These are phyloP conservation scores for Episyrphus balteatus DNA, from an alignment of 1,140 invertebrate species.

Conservation along the genomic window DNA sequence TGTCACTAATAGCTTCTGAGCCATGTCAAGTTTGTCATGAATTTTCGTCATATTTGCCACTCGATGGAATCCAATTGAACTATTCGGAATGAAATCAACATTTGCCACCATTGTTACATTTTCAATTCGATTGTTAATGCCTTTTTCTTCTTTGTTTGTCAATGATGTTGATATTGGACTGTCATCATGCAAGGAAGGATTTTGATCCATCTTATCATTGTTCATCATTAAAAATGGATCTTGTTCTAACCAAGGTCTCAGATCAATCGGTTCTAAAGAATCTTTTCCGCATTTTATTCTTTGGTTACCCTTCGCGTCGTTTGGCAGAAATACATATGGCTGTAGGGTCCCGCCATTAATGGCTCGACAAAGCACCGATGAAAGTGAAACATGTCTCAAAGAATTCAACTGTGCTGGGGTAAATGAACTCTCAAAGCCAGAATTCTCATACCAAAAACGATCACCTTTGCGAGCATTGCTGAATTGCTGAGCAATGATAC, in stretches of 20 bases:
- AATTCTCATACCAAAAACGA: conserved; percentile 87
- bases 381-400: conserved; percentile 66
- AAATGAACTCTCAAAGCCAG: conserved; percentile 59
- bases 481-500: conserved; percentile 91
- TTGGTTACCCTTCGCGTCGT: conserved; percentile 26
- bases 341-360: conserved; percentile 32
- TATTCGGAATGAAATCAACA: conserved; percentile 17
- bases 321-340: conserved; percentile 31
- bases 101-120: conserved; percentile 6
- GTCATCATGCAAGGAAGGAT: not conserved
- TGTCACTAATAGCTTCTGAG: conserved; percentile 6
- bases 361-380: conserved; percentile 67
- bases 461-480: conserved; percentile 77
- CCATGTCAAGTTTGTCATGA: conserved; percentile 31
- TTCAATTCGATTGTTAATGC: conserved; percentile 23
- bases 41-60: conserved; percentile 15
- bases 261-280: conserved; percentile 21
- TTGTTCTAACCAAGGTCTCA: conserved; percentile 31
- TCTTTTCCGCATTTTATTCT: conserved; percentile 25
- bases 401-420: conserved; percentile 75
- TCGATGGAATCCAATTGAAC: conserved; percentile 16
- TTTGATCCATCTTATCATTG: not conserved
- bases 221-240: conserved; percentile 21
- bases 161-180: not conserved
- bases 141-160: conserved; percentile 25